Evolutionary conservation across 2,113 vertebrate genomes (phyloP).

Genomic region (Mionectes macconnelli): DNA sequence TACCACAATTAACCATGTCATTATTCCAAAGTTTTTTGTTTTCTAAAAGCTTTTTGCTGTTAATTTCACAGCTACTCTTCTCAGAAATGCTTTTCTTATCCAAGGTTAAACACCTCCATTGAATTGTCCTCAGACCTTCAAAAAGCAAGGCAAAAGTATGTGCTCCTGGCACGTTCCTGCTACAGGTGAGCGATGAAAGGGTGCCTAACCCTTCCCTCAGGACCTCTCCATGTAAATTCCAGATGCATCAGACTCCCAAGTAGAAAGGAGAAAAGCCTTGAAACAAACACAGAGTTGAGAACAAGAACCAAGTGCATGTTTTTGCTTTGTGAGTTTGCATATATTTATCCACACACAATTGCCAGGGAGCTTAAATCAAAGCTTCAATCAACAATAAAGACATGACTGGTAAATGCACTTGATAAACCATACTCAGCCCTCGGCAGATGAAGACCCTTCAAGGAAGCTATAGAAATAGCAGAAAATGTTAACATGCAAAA

Average conservation of each 20-base stretch:
- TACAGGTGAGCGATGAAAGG: neutral
- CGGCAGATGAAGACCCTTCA: neutral
- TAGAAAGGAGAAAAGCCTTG: neutral
- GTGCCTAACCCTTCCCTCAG: neutral
- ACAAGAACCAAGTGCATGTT: neutral
- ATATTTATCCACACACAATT: neutral
- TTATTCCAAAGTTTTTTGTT: neutral
- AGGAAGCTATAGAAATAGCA: neutral
- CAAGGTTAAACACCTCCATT: neutral
- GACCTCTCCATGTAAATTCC: neutral
- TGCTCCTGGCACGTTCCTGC: neutral
- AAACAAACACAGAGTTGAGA: neutral
- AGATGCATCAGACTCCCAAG: neutral
- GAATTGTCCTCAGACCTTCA: neutral
- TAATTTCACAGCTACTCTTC: neutral
- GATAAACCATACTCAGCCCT: neutral
- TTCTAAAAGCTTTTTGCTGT: neutral
- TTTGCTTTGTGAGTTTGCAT: neutral
- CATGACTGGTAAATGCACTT: neutral
- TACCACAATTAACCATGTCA: neutral
- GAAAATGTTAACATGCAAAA: neutral
- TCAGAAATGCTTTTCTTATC: neutral
- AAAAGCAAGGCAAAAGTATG: neutral
- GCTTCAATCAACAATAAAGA: neutral
- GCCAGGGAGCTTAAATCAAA: neutral